phyloP scores from a whole-genome alignment of 2,113 vertebrate genomes.

The Nipponia nippon region DNA sequence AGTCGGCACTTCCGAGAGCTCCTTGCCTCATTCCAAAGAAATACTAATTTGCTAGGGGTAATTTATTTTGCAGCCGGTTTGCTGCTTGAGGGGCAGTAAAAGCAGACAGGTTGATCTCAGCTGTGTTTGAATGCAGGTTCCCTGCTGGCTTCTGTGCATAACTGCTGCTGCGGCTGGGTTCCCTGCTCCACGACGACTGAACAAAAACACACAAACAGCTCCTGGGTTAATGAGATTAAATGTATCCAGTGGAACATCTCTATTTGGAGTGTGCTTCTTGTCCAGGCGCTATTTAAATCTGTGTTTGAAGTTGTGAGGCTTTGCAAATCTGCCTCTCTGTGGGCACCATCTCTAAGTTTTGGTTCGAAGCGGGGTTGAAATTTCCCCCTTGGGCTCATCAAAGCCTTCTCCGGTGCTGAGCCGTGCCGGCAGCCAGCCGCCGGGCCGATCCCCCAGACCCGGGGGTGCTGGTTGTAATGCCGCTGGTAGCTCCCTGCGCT shows the following conservation, averaged over 20 bases:
- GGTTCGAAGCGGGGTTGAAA: not conserved
- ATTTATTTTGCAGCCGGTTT: not conserved
- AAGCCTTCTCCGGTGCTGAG: not conserved
- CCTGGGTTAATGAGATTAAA: not conserved
- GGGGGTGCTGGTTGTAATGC: rapidly evolving
- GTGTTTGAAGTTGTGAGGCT: not conserved
- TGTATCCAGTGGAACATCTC: not conserved
- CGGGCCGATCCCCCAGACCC: not conserved
- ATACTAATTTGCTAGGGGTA: not conserved
- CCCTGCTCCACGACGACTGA: rapidly evolving
- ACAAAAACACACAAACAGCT: not conserved
- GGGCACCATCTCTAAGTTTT: not conserved
- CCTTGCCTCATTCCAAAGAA: not conserved
- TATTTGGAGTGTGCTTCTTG: not conserved
- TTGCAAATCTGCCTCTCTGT: not conserved
- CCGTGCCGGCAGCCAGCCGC: not conserved
- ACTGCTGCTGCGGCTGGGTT: not conserved
- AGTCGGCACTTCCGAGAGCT: not conserved
- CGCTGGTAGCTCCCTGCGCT: rapidly evolving
- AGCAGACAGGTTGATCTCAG: not conserved
- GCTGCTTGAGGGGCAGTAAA: not conserved
- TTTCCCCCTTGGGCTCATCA: not conserved
- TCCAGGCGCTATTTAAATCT: not conserved
- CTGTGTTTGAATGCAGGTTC: not conserved
- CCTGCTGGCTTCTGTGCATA: not conserved